Conservation (phyloP, 37 sponge, comb jelly and placozoan species). For the Cliona cf. orientalis region DNA sequence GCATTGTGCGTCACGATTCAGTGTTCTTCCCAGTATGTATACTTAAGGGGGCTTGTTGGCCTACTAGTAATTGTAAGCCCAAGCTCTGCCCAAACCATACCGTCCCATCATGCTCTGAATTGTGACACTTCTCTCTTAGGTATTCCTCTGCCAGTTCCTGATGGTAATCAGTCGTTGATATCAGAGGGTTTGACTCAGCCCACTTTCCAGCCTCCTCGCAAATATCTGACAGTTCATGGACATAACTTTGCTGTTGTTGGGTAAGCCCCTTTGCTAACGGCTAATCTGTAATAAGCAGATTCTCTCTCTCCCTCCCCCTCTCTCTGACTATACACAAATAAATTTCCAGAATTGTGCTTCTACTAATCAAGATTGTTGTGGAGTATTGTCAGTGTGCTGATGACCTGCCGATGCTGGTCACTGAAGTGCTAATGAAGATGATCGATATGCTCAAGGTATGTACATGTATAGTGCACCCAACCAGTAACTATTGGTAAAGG, state of each 20-base stretch:
- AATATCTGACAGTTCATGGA: conserved; percentile 63
- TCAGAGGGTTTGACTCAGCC: neutral
- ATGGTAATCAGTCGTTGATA: neutral
- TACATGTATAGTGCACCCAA: neutral
- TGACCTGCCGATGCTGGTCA: conserved; percentile 88
- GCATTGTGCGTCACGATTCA: too few species aligned
- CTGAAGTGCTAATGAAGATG: conserved; percentile 85
- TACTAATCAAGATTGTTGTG: conserved; percentile 83
- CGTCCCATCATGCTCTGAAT: too few species aligned
- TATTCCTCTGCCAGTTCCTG: neutral
- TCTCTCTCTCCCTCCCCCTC: conserved; percentile 8
- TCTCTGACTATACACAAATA: neutral
- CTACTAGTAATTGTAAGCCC: too few species aligned
- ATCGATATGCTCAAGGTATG: conserved; percentile 83
- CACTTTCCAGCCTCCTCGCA: conserved; percentile 24
- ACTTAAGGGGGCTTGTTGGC: too few species aligned
- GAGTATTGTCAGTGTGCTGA: conserved; percentile 94
- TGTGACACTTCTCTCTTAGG: too few species aligned
- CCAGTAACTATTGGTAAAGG: neutral
- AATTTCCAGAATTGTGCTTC: conserved; percentile 67
- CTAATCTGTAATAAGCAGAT: neutral
- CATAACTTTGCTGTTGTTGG: conserved; percentile 81
- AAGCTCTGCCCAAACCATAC: too few species aligned
- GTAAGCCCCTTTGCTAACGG: conserved; percentile 28
- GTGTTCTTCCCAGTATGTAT: too few species aligned